These are phyloP conservation scores for Clarias batrachus DNA, from an alignment of 2,113 vertebrate species.

Conservation along the genomic window DNA sequence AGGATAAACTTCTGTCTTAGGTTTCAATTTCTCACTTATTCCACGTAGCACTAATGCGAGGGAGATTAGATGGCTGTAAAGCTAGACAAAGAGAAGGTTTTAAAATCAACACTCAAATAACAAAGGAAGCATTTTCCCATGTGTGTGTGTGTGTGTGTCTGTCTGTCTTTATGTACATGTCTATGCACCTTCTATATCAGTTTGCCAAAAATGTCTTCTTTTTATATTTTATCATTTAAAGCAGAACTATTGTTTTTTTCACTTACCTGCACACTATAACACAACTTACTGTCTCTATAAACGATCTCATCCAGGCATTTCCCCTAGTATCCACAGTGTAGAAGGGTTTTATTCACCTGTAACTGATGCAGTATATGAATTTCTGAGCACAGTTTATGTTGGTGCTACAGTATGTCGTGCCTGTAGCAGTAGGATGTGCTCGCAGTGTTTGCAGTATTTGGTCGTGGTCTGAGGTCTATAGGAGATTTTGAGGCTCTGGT, in stretches of 20 bases:
- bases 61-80: background rate
- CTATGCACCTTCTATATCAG: background rate
- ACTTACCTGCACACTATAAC: conserved; percentile 3
- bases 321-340: background rate
- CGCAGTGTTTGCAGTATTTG: conserved; percentile 2
- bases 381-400: background rate
- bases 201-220: conserved; percentile 17
- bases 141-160: conserved; percentile 7
- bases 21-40: conserved; percentile 1
- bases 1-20: background rate
- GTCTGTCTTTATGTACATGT: background rate
- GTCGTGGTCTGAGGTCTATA: background rate
- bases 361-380: background rate
- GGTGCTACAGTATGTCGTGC: background rate
- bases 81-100: background rate
- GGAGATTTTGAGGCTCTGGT: background rate
- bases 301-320: background rate
- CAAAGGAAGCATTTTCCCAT: conserved; percentile 32
- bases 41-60: conserved; percentile 20
- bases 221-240: conserved; percentile 15
- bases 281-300: background rate
- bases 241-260: background rate
- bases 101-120: conserved; percentile 16
- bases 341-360: background rate
- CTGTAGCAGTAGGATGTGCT: background rate